These are phyloP conservation scores for Laothoe populi DNA, from an alignment of 2,888 invertebrate genomes.

Conservation along the genomic window DNA sequence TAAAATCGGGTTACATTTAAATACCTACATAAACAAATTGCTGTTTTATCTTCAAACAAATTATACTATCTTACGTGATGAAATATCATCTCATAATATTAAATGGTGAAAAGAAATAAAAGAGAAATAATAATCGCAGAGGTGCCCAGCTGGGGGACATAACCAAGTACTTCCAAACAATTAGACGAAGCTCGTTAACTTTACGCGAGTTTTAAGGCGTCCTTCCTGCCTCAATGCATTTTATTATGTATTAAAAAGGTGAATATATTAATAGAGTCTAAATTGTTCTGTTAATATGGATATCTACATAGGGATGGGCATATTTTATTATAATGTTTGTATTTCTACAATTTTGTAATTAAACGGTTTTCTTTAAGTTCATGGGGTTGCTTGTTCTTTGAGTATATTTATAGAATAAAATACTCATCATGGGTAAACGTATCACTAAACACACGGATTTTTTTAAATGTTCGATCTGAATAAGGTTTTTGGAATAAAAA, in stretches of 20 bases:
- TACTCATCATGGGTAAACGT: too few species aligned
- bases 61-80: slow-evolving; percentile 39
- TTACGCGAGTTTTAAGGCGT: slow-evolving; percentile 60
- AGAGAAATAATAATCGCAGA: slow-evolving; percentile 26
- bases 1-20: not conserved
- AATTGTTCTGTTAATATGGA: slow-evolving; percentile 27
- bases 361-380: too few species aligned
- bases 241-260: slow-evolving; percentile 58
- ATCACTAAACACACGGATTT: too few species aligned
- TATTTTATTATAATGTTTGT: too few species aligned
- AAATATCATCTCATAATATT: slow-evolving; percentile 78
- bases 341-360: too few species aligned
- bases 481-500: too few species aligned
- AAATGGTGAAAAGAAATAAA: slow-evolving; percentile 66
- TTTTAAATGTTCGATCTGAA: too few species aligned
- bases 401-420: too few species aligned
- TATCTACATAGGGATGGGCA: not conserved
- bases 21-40: not conserved
- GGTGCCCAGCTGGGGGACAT: slow-evolving; percentile 33
- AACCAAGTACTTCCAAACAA: slow-evolving; percentile 78
- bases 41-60: slow-evolving; percentile 5
- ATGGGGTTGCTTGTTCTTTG: too few species aligned
- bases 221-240: slow-evolving; percentile 57
- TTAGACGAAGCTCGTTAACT: slow-evolving; percentile 79
- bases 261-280: slow-evolving; percentile 37